Percentiles rank a stretch among this genome's conserved stretches.
phyloP scores from a whole-genome alignment of 2,797 vertebrate genomes.

The Smutsia gigantea region DNA sequence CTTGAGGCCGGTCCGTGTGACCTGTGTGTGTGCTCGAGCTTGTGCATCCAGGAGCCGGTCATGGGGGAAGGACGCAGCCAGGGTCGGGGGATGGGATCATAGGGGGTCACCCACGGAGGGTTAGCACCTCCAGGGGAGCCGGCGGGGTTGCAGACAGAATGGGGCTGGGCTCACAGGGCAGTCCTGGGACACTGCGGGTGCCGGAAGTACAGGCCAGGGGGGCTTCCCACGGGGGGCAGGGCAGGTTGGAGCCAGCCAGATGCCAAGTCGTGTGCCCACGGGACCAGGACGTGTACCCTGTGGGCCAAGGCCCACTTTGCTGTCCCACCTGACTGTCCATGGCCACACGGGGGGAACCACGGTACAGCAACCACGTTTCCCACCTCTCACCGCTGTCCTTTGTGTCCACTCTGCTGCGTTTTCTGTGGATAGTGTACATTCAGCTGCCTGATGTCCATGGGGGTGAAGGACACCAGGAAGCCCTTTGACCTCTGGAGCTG shows the following conservation, averaged over 20 bases:
- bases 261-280: fast-evolving
- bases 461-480: too few relatives aligned
- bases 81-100: too few relatives aligned
- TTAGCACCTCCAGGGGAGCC: too few relatives aligned
- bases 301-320: too few relatives aligned
- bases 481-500: neutral
- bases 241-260: neutral
- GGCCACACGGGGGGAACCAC: too few relatives aligned
- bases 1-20: neutral
- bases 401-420: too few relatives aligned
- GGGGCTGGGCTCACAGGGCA: neutral
- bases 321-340: too few relatives aligned
- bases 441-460: neutral
- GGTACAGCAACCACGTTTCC: fast-evolving
- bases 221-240: neutral
- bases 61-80: fast-evolving
- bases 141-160: neutral
- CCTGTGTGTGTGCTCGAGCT: too few relatives aligned
- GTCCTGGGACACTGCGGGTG: neutral
- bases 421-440: fast-evolving
- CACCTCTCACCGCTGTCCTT: fast-evolving
- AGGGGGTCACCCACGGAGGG: too few relatives aligned
- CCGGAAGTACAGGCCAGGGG: neutral
- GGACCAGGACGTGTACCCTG: too few relatives aligned
- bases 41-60: neutral